Base-by-base conservation (phyloP, 1,140 invertebrate species). In the Scaptodrosophila lebanonensis region DNA sequence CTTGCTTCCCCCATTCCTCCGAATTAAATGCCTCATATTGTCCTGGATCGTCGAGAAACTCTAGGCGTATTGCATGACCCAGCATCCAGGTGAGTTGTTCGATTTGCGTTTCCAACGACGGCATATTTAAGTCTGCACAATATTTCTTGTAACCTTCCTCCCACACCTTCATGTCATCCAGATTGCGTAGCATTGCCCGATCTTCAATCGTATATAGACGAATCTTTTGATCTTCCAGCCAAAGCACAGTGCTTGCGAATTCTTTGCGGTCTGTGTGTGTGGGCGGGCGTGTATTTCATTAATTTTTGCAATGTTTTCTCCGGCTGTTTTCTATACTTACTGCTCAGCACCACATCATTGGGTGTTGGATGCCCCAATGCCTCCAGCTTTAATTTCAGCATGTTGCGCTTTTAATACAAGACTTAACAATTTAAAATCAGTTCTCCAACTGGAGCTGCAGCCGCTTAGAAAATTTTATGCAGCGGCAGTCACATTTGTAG, bases 151-250 rank as follows among this genome's bases (percentile, higher is more conserved):
- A 97, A 9, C 89, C 88, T 70, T 91, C 89, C 16, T 89, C 87
- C 97, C 97, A 98, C 27, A 91, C 84, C 1, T 88, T 76, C 16
- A 68, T 60, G 3, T 90, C 85, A 11, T 87, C 67, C 12, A 89
- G 88, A 40, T 88, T 86, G 38, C 93, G 89, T 13, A 99, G 84
- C 1, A 87, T 88, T 57, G 90, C 91, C 15, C 95, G 88, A 53
- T 96, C 93, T 85, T 97, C 94, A 52, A 96, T 94, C 69, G 92
- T 93, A 71, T 96, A 96, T 69, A 93, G 91, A 11, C 96, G 91
- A 65, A 98, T 97, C 88, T 96, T 97, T 86, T 97, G 95, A 86
- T 97, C 95, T 88, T 99, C 97, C 16, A 98, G 82, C 97, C 97
- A 99, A 1, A 94, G 82, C 12, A 98, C 89, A 18, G 96, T 88